Evolutionary conservation across 2,888 invertebrate species (phyloP).

Genomic region (Cheilosia scutellata): DNA sequence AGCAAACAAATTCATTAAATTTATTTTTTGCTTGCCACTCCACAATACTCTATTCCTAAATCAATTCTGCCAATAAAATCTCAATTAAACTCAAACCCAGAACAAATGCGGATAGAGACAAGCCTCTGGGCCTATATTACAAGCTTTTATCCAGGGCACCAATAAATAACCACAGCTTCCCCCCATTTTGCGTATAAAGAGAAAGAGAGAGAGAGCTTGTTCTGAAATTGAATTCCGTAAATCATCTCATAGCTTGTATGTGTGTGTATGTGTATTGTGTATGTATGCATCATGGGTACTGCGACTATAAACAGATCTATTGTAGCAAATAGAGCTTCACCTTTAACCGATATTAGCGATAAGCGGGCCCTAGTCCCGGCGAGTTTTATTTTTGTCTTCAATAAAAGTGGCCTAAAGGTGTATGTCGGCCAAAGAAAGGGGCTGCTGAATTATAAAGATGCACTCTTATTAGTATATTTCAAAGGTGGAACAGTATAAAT

Average conservation of each 20-base stretch:
- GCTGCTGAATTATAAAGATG: no score
- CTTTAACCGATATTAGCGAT: no score
- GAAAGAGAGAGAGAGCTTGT: constrained; percentile 9
- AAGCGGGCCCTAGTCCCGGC: no score
- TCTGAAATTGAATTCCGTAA: constrained; percentile 62
- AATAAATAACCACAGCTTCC: constrained; percentile 51
- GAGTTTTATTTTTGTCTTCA: no score
- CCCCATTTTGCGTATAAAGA: constrained; percentile 52
- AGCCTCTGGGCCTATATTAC: constrained; percentile 26
- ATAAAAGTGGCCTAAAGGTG: no score
- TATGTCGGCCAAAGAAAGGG: no score
- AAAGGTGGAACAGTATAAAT: no score
- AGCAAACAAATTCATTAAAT: constrained; percentile 2
- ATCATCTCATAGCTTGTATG: constrained; percentile 58
- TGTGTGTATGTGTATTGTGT: constrained; percentile 6
- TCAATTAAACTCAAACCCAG: constrained; percentile 57
- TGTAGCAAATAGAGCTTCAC: no score
- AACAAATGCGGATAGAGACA: constrained; percentile 31
- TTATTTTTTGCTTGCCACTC: not conserved
- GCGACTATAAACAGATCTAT: not conserved
- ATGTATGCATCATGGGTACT: not conserved
- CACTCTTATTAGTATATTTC: no score
- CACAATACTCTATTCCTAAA: constrained; percentile 43
- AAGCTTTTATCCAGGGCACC: constrained; percentile 41
- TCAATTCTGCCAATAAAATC: constrained; percentile 65